A percentile compares a stretch with the other conserved stretches of the same genome.
Evolutionary conservation across 2,888 invertebrate genomes (phyloP).

Genomic region (Nemoura dubitans): DNA sequence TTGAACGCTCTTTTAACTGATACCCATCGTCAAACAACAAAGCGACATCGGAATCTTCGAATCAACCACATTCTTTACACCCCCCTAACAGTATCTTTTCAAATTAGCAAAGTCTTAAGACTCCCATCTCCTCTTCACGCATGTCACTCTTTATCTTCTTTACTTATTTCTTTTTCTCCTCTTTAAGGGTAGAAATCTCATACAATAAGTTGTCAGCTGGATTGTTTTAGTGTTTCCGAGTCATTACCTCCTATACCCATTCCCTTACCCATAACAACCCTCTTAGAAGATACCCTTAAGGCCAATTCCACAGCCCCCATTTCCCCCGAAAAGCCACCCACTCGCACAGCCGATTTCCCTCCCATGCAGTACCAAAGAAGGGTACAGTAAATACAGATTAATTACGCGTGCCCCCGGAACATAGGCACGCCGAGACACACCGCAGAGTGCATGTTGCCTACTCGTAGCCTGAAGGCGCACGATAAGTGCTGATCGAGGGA

Average conservation of each 20-base stretch:
- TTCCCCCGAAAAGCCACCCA: conserved; percentile 19
- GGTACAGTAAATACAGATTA: conserved; percentile 40
- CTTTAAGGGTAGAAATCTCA: conserved; percentile 33
- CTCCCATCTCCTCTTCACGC: conserved; percentile 16
- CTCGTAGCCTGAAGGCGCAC: neutral
- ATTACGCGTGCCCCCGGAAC: conserved; percentile 20
- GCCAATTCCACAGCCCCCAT: conserved; percentile 28
- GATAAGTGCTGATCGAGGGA: conserved; percentile 18
- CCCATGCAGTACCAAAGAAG: neutral
- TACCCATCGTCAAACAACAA: neutral
- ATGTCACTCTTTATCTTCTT: conserved; percentile 9
- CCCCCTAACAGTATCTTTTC: neutral
- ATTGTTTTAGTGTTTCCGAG: conserved; percentile 39
- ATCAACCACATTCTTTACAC: neutral
- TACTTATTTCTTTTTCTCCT: conserved; percentile 8
- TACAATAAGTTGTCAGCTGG: conserved; percentile 37
- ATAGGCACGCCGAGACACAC: neutral
- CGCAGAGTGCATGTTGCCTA: neutral
- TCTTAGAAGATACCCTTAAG: conserved; percentile 36
- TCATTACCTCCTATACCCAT: conserved; percentile 33
- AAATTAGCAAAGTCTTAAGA: neutral
- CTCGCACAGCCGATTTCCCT: neutral
- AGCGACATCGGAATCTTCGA: neutral
- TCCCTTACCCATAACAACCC: conserved; percentile 28
- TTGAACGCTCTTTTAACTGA: too few species aligned